Base-by-base conservation (phyloP, 1,140 invertebrate genomes). In the Aculops lycopersici region DNA sequence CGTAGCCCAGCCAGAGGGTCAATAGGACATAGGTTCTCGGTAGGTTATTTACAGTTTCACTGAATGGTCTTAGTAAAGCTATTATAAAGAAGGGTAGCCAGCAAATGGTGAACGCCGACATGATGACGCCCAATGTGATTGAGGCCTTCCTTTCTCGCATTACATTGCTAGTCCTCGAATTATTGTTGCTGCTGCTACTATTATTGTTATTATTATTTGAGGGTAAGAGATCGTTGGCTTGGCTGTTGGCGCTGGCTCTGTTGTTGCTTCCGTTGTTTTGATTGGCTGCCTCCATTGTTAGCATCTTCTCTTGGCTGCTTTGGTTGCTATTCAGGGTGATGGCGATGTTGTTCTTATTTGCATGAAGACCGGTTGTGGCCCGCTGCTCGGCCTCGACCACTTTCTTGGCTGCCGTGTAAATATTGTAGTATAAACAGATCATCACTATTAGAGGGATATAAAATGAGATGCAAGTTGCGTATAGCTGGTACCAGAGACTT, bases 401-500 rank as follows among this genome's bases (percentile, higher is more conserved):
- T 17, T 40, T 35, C 41, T 50, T 50, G 14, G 81, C 81, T 1
- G 80, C 79, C 41, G 72, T 68, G 60, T 92, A 92, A 49, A 94
- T 92, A 46, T 78, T 67, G 66, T 80, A 81, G 58, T 94, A 94
- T 60, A 94, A 78, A 62, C 88, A 83, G 40, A 88, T 64, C 75
- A 92, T 90, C 20, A 92, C 73, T 46, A 81, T 67, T 69, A 84
- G 80, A 8, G 86, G 84, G 49, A 92, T 72, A 55, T 84, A 86
- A 66, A 94, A 94, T 40, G 80, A 84, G 17, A 80, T 73, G 42
- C 81, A 61, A 0, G 79, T 83, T 18, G 78, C 80, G 55, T 83
- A 84, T 38, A 83, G 71, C 58, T 80, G 76, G 57, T 58, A 84
- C 46, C 68, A 74, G 12, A 50, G 38, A 21, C 49, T 48, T 21